Percentiles rank a stretch among this genome's conserved stretches.
phyloP scores from a whole-genome alignment of 1,140 invertebrate species.

The Maniola jurtina region DNA sequence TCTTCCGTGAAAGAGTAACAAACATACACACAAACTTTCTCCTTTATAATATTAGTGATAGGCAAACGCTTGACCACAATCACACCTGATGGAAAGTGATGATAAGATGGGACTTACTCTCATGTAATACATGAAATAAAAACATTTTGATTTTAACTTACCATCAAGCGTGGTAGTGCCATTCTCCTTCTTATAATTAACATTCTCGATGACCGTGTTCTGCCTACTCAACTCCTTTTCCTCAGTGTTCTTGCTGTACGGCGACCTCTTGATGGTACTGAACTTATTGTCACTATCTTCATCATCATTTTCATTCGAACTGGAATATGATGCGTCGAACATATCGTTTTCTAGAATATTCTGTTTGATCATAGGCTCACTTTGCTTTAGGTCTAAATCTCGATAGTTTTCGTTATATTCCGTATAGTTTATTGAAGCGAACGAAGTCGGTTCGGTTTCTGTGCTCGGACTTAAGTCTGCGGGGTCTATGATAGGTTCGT shows the following conservation, averaged over 20 bases:
- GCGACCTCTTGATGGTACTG: slow-evolving; percentile 84
- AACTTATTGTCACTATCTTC: slow-evolving; percentile 83
- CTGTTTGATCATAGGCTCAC: slow-evolving; percentile 76
- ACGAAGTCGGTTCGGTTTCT: slow-evolving; percentile 59
- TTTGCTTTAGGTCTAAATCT: slow-evolving; percentile 58
- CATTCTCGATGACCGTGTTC: slow-evolving; percentile 76
- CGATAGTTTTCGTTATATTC: slow-evolving; percentile 53
- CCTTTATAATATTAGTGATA: too few relatives aligned
- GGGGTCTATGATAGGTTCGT: slow-evolving; percentile 72
- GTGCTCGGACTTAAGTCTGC: slow-evolving; percentile 66
- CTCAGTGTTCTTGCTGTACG: slow-evolving; percentile 79
- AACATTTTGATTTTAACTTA: slow-evolving; percentile 32
- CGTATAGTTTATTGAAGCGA: slow-evolving; percentile 58
- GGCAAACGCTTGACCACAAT: too few relatives aligned
- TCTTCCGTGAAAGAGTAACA: too few relatives aligned
- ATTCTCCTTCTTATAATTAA: slow-evolving; percentile 73
- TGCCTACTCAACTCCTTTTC: slow-evolving; percentile 67
- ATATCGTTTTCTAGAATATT: slow-evolving; percentile 78
- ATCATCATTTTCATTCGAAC: slow-evolving; percentile 79
- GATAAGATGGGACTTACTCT: too few relatives aligned
- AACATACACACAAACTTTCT: too few relatives aligned
- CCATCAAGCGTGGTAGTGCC: slow-evolving; percentile 66
- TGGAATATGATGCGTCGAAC: slow-evolving; percentile 75
- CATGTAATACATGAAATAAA: slow-evolving; percentile 9
- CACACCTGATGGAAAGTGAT: too few relatives aligned